phyloP scores from a whole-genome alignment of 2,797 vertebrate genomes.

The Zalophus californianus region DNA sequence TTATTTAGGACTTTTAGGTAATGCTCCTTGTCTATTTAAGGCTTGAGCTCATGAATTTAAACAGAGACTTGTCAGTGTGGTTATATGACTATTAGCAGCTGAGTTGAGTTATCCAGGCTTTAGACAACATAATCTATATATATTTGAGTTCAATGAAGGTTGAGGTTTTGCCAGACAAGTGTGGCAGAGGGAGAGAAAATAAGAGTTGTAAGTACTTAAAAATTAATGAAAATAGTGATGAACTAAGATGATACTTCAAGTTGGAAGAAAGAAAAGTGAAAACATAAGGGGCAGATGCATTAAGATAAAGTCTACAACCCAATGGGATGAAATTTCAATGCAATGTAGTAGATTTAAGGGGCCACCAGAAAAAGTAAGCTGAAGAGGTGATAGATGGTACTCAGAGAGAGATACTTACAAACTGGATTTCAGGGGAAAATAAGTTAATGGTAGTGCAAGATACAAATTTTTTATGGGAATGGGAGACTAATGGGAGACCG shows the following conservation, averaged over 20 bases:
- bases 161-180: not conserved
- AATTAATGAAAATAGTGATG: not conserved
- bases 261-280: not conserved
- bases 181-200: not conserved
- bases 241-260: not conserved
- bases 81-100: not conserved
- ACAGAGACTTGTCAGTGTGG: not conserved
- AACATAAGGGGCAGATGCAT: not conserved
- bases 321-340: not conserved
- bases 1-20: not conserved
- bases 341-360: not conserved
- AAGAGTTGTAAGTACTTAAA: not conserved
- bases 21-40: not conserved
- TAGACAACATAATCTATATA: not conserved
- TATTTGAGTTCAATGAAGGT: not conserved
- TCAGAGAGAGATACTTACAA: not conserved
- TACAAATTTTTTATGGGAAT: not conserved
- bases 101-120: not conserved
- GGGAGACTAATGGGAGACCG: not conserved
- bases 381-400: not conserved
- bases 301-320: not conserved
- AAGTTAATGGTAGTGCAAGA: not conserved
- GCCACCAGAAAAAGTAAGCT: not conserved
- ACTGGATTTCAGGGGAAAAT: not conserved
- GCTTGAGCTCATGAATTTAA: constrained; percentile 1